Evolutionary conservation across 2,113 vertebrate species (phyloP).

Genomic region (Porphyrio hochstetteri): DNA sequence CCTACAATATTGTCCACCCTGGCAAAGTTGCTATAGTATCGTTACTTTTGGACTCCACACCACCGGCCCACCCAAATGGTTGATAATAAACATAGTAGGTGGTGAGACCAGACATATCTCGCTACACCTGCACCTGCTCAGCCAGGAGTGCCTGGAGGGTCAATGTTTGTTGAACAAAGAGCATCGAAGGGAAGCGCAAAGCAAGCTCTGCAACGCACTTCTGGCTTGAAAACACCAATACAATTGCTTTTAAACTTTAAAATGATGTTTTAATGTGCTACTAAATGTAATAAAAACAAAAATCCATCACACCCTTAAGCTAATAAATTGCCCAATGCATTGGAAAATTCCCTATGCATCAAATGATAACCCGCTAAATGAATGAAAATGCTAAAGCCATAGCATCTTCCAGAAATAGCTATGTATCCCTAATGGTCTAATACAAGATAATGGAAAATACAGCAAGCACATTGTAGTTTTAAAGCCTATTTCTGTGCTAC

Average conservation of each 20-base stretch:
- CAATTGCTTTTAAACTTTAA: neutral
- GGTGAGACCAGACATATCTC: neutral
- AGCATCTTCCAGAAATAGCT: neutral
- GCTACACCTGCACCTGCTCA: neutral
- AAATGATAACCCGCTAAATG: slow-evolving; percentile 32
- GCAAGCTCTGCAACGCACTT: neutral
- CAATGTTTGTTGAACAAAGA: slow-evolving; percentile 21
- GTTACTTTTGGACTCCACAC: slow-evolving; percentile 35
- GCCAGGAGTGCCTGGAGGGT: neutral
- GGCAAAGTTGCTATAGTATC: neutral
- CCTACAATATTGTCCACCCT: neutral
- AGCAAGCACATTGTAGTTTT: neutral
- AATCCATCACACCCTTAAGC: neutral
- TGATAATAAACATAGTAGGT: neutral
- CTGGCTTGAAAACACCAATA: neutral
- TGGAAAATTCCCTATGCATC: slow-evolving; percentile 2
- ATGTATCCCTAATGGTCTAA: neutral
- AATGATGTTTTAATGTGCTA: neutral
- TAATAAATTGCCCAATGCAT: neutral
- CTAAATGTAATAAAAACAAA: neutral
- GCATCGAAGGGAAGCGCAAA: neutral
- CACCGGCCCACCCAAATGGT: slow-evolving; percentile 17
- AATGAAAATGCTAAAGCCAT: slow-evolving; percentile 23
- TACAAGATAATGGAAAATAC: slow-evolving; percentile 24
- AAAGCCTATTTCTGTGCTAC: neutral